Base-by-base conservation (phyloP, 2,888 invertebrate genomes). In the Apodemia zela region DNA sequence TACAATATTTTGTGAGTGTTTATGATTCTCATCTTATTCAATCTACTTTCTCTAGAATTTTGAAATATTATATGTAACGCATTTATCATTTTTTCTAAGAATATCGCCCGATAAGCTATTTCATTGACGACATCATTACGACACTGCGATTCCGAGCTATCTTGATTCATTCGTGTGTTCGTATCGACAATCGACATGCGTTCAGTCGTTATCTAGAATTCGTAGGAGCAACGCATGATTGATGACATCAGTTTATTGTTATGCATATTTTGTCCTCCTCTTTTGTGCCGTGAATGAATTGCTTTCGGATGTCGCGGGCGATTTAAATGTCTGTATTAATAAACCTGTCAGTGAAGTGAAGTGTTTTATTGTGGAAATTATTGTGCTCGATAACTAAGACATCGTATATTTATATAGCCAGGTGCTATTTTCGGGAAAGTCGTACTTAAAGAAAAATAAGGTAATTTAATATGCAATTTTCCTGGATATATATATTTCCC, bases 211-310 rank as follows among this genome's bases (percentile, higher is more conserved):
- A 82, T 81, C 82, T 75, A 70, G 72, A 75, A 75, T 75, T 75
- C 74, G 73, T 77, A 73, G 76, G 75, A 73, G 79, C 73, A 73
- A 72, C 74, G 68, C 74, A 72, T 75, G 73, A 77, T 74, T 75
- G 78, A 76, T 79, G 72, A 72, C 69, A 68, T 68, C 67, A 72
- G 74, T 67, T 67, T 66, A 72, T 76, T 75, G 73, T 76, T 76
- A 76, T 75, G 72, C 76, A 79, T 75, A 77, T 75, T 75, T 75
- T 71, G 69, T 68, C 66, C 71, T 72, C 71, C 33, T 70, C 70
- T 70, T 73, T 73, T 78, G 72, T 75, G 73, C 75, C 80, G 82
- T 84, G 68, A 74, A 72, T 72, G 72, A 74, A 73, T 77, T 67
- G 73, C 74, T 71, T 67, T 76, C 73, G 76, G 72, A 75, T 74